Conservation (phyloP, 1,140 invertebrate species). For the Chionoecetes opilio region DNA sequence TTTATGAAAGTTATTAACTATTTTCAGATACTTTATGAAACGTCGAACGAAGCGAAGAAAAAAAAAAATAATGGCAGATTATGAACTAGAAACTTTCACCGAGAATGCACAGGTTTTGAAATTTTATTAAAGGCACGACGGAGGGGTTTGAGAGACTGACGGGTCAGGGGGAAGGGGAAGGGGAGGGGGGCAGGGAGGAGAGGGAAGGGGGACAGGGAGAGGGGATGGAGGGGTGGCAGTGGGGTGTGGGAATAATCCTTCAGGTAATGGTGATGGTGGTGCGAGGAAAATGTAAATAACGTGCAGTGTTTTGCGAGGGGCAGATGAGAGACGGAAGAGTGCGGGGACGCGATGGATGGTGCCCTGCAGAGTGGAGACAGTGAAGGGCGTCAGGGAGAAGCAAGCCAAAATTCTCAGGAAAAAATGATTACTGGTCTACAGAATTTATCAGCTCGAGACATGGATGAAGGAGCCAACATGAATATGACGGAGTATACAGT, state of each 20-base stretch:
- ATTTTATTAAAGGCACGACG: not conserved
- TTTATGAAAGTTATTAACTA: no score
- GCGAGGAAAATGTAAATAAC: not conserved
- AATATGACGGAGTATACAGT: not conserved
- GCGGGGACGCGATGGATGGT: not conserved
- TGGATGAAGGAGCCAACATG: not conserved
- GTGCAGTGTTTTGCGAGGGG: not conserved
- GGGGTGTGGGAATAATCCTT: not conserved
- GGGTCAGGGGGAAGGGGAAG: not conserved
- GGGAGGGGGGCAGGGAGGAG: not conserved
- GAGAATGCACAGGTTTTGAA: not conserved
- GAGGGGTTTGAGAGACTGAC: not conserved
- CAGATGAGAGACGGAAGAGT: not conserved
- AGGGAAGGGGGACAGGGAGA: not conserved
- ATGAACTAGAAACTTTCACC: not conserved
- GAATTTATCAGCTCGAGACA: constrained; percentile 27
- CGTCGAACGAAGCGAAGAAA: not conserved
- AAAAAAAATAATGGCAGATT: not conserved
- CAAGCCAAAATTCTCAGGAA: not conserved
- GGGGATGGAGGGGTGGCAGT: not conserved
- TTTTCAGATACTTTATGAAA: not conserved
- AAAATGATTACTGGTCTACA: not conserved
- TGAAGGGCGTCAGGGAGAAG: not conserved
- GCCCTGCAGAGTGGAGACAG: not conserved
- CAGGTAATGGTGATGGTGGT: not conserved